Evolutionary conservation across 2,888 invertebrate genomes (phyloP).

Genomic region (Plebejus anna): DNA sequence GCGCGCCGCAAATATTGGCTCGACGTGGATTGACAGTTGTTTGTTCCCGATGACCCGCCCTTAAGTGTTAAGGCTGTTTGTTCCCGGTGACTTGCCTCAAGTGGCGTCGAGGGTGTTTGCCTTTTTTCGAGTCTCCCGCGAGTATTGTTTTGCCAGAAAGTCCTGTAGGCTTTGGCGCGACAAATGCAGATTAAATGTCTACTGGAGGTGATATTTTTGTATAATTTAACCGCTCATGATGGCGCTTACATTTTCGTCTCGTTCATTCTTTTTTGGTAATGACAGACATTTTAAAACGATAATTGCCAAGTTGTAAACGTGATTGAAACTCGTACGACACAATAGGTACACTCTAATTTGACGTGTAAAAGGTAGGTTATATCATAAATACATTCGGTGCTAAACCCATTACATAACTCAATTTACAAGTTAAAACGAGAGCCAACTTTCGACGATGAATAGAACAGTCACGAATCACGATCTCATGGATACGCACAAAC

Average conservation of each 20-base stretch:
- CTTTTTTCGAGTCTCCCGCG: slow-evolving; percentile 42
- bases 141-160: slow-evolving; percentile 57
- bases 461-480: slow-evolving; percentile 3
- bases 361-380: neutral
- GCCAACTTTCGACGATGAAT: neutral
- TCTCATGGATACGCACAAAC: neutral
- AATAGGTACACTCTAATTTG: neutral
- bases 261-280: neutral
- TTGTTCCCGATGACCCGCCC: slow-evolving; percentile 76
- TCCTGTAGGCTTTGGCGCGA: neutral
- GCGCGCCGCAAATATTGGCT: slow-evolving; percentile 78
- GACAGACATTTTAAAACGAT: neutral
- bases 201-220: neutral
- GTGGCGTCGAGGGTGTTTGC: slow-evolving; percentile 66
- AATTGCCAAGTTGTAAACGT: neutral
- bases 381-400: neutral
- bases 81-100: slow-evolving; percentile 63
- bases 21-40: slow-evolving; percentile 79
- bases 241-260: neutral
- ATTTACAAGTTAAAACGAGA: neutral
- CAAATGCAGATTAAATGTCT: neutral
- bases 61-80: slow-evolving; percentile 66
- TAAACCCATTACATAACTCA: neutral
- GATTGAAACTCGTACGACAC: neutral
- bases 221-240: neutral